These are phyloP conservation scores for Calypte anna DNA, from an alignment of 2,113 vertebrate genomes.

Conservation along the genomic window DNA sequence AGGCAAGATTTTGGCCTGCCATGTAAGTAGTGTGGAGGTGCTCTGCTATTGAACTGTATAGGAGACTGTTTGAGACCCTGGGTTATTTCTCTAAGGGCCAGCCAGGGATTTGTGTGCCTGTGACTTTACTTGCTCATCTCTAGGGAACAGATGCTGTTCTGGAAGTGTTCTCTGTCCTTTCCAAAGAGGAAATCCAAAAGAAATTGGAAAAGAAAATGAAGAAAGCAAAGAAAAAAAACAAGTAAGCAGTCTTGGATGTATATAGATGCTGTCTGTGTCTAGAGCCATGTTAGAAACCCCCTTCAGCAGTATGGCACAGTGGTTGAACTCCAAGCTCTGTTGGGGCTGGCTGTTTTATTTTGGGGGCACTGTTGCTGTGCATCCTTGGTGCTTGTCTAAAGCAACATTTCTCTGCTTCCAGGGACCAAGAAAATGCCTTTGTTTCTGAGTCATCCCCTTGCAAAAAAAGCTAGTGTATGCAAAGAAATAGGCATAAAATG, in stretches of 20 bases:
- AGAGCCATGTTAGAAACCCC: neutral
- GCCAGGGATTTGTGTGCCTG: neutral
- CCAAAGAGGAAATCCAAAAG: conserved; percentile 84
- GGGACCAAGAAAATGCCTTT: neutral
- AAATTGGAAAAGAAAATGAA: conserved; percentile 89
- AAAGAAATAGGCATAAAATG: neutral
- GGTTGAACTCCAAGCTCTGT: neutral
- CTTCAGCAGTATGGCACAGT: neutral
- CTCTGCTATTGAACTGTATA: neutral
- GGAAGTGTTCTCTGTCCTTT: conserved; percentile 89
- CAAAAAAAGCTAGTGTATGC: neutral
- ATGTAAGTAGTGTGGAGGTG: conserved; percentile 80
- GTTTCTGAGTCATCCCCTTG: neutral
- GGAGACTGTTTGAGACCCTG: neutral
- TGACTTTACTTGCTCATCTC: neutral
- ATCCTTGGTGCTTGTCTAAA: neutral
- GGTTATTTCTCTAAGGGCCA: neutral
- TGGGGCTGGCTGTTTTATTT: neutral
- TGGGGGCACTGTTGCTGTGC: neutral
- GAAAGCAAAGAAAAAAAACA: conserved; percentile 90
- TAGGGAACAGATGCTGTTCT: conserved; percentile 87
- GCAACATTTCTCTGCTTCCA: neutral
- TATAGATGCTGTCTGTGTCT: neutral
- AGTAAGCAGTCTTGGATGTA: conserved; percentile 51
- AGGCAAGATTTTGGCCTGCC: conserved; percentile 87